Evolutionary conservation across 1,140 invertebrate species (phyloP), one percentile per base, ranked within the genome.

Genomic region (Meloidogyne floridensis): DNA sequence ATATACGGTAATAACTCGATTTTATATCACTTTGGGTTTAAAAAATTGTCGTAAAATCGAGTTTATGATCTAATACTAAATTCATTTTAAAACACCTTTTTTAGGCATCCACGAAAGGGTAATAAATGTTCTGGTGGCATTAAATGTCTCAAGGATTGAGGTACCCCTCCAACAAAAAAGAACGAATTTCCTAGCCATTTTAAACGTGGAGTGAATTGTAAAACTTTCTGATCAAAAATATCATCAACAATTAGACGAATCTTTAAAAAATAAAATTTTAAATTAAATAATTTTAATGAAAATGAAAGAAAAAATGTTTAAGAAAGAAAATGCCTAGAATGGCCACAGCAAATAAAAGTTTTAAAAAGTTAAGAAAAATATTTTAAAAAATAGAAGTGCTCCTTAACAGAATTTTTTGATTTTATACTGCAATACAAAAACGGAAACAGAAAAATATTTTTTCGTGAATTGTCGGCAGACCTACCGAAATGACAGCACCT

Each of bases 71-170:
- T 10, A 72, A 72, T 2, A 47, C 71, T 9, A 72, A 10, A 10
- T 47, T 11, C 9, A 10, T 84, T 71, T 11, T 47, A 15, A 83
- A 7, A 8, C 32, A 98, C 96, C 93, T 97, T 96, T 90, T 95
- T 93, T 87, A 98, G 92, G 90, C 96, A 98, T 5, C 96, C 96
- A 83, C 96, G 94, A 90, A 97, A 98, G 91, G 96, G 97, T 93
- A 94, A 81, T n/a, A 75, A 51, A 80, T 86, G 32, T 7, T 54
- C 43, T 11, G 42, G n/a, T n/a, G 65, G 77, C 18, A 65, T 72
- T 72, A 72, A 0, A 94, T 93, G 74, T 75, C 80, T 69, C 93
- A 92, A 3, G 94, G 93, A 81, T 80, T 95, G 94, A 47, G 95
- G 93, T 18, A 94, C 94, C 2, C 96, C 96, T 5, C 95, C 96